Percentiles rank a stretch among this genome's conserved stretches.
Conservation (phyloP, 1,140 invertebrate species). For the Tetramorium parvispinum region DNA sequence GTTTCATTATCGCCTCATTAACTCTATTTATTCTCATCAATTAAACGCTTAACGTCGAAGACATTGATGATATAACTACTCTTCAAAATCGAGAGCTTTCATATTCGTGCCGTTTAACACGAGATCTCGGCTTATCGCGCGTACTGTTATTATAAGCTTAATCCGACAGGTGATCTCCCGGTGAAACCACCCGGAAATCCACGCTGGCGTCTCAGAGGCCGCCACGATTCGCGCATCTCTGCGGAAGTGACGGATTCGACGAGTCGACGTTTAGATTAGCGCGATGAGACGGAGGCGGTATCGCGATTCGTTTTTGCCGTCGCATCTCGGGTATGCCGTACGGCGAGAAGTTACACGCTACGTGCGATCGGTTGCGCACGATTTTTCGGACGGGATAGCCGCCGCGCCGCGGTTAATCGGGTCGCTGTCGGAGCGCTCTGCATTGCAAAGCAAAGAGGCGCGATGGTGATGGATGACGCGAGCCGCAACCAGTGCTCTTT, state of each 20-base stretch:
- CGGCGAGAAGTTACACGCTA: neutral
- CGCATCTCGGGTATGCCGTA: neutral
- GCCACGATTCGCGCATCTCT: neutral
- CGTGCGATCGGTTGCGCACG: constrained; percentile 32
- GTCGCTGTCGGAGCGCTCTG: neutral
- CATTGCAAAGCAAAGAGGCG: constrained; percentile 39
- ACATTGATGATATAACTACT: neutral
- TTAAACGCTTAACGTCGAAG: constrained; percentile 4
- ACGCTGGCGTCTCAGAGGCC: neutral
- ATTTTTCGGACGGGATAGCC: constrained; percentile 51
- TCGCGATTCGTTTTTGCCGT: constrained; percentile 35
- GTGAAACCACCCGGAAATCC: constrained; percentile 9
- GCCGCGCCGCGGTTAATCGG: neutral
- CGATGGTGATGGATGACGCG: constrained; percentile 58
- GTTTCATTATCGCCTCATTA: constrained; percentile 24
- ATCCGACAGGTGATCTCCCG: constrained; percentile 41
- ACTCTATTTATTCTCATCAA: constrained; percentile 9
- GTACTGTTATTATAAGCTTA: constrained; percentile 36
- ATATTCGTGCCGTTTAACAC: neutral
- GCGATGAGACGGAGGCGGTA: neutral
- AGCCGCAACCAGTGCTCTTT: neutral
- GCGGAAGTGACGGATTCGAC: constrained; percentile 58
- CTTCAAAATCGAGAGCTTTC: constrained; percentile 24
- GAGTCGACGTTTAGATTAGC: constrained; percentile 71
- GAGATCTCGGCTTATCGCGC: constrained; percentile 6